Conservation (phyloP, 2,113 vertebrate species). For the Meles meles region DNA sequence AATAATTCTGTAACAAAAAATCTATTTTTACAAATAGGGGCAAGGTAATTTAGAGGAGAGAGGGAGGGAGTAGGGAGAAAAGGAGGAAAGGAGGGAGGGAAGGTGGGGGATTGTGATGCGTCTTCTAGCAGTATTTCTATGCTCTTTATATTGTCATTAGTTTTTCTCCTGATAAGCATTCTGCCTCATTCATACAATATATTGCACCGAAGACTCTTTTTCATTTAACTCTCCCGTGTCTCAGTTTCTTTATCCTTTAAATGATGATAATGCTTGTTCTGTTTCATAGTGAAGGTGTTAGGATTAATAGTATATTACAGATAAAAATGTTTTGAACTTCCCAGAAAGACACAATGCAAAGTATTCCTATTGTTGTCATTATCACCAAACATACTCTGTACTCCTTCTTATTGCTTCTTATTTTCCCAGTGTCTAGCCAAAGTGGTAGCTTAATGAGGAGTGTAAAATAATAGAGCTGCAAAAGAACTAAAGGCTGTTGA, state of each 20-base stretch:
- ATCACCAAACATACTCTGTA: conserved; percentile 2
- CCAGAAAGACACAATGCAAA: conserved; percentile 27
- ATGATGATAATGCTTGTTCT: conserved; percentile 47
- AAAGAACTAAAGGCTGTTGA: not conserved
- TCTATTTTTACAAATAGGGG: conserved; percentile 48
- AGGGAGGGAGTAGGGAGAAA: not conserved
- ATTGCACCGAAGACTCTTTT: conserved; percentile 46
- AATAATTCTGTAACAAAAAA: conserved; percentile 10
- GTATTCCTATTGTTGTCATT: conserved; percentile 21
- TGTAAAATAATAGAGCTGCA: conserved; percentile 22
- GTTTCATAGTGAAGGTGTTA: conserved; percentile 25
- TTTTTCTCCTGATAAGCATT: conserved; percentile 56
- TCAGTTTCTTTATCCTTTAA: conserved; percentile 56
- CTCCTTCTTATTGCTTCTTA: not conserved
- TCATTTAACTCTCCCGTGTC: conserved; percentile 28
- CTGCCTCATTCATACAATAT: conserved; percentile 4
- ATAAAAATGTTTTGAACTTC: conserved; percentile 52
- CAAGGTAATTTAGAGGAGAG: conserved; percentile 36
- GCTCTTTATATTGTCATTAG: conserved; percentile 13
- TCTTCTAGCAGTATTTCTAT: not conserved
- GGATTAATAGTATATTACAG: conserved; percentile 41
- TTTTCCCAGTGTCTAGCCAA: not conserved
- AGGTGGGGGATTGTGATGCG: not conserved
- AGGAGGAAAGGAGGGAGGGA: not conserved
- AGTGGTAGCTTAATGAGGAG: conserved; percentile 1